Evolutionary conservation across 2,888 invertebrate species (phyloP).

Genomic region (Aradus depressus): DNA sequence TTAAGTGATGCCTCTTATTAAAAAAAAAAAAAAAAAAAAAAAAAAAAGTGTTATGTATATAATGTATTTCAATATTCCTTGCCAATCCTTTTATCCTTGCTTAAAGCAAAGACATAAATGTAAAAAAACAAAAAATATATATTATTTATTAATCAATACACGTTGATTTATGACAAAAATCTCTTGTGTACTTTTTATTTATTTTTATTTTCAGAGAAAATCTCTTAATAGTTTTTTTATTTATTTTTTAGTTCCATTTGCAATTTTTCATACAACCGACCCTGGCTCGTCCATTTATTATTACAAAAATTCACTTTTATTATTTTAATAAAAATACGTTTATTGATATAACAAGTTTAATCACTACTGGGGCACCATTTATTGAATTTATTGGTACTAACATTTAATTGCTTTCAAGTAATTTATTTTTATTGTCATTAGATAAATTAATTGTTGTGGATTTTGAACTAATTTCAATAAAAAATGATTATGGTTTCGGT

Average conservation of each 20-base stretch:
- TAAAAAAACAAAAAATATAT: no score
- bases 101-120: constrained; percentile 4
- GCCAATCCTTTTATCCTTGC: not conserved
- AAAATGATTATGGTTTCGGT: not conserved
- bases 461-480: not conserved
- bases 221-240: constrained; percentile 13
- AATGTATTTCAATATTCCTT: no score
- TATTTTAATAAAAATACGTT: no score
- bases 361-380: constrained; percentile 7
- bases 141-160: constrained; percentile 19
- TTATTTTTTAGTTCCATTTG: constrained; percentile 14
- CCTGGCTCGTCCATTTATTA: constrained; percentile 26
- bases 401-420: no score
- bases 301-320: not conserved
- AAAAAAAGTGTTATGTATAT: no score
- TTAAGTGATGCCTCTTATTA: no score
- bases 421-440: no score
- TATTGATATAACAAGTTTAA: no score
- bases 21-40: no score
- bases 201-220: constrained; percentile 15
- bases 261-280: constrained; percentile 21
- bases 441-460: not conserved
- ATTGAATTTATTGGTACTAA: no score
- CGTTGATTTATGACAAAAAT: constrained; percentile 25
- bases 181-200: constrained; percentile 21